phyloP scores from a whole-genome alignment of 2,113 vertebrate species.

The Tupaia chinensis region DNA sequence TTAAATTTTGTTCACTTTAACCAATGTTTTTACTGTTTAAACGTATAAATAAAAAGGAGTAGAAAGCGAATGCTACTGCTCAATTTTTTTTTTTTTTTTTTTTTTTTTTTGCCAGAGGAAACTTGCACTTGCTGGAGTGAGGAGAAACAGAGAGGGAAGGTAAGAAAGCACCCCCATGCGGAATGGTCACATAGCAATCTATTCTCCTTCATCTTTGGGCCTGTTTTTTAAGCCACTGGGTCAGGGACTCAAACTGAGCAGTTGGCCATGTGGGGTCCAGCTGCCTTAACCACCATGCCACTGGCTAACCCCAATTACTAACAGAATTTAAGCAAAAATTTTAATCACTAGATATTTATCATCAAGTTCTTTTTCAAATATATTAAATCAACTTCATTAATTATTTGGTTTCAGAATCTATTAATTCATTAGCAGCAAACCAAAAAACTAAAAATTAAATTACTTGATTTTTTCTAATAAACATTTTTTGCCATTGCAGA shows the following conservation, averaged over 20 bases:
- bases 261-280: too few species aligned
- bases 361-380: background rate
- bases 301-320: too few species aligned
- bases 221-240: too few species aligned
- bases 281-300: too few species aligned
- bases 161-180: too few species aligned
- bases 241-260: too few species aligned
- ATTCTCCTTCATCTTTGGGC: too few species aligned
- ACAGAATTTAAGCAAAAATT: conserved; percentile 22
- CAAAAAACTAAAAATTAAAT: conserved; percentile 46
- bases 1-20: background rate
- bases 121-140: too few species aligned
- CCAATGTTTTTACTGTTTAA: conserved; percentile 44
- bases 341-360: background rate
- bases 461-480: conserved; percentile 64
- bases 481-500: conserved; percentile 63
- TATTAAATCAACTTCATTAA: conserved; percentile 45
- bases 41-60: background rate
- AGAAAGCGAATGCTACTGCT: background rate
- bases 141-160: too few species aligned
- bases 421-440: conserved; percentile 48
- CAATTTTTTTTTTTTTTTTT: too few species aligned
- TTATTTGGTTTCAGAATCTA: conserved; percentile 37
- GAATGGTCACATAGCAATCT: too few species aligned
- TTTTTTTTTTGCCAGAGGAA: too few species aligned